phyloP scores from a whole-genome alignment of 2,888 invertebrate species.

The Drosophila mulleri region DNA sequence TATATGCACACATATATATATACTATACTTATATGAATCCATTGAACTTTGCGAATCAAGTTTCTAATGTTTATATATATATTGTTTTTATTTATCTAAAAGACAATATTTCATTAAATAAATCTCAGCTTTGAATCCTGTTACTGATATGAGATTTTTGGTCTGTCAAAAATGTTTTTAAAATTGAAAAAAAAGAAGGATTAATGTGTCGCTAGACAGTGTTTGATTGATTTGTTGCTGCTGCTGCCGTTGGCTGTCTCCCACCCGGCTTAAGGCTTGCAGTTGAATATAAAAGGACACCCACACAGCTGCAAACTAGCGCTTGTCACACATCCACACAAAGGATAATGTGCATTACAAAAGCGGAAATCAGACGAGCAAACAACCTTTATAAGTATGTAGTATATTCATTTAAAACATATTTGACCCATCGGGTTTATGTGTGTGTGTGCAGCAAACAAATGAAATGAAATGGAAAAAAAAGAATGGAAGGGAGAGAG shows the following conservation, averaged over 20 bases:
- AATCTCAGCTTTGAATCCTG: not conserved
- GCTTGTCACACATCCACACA: constrained; percentile 46
- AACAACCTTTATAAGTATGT: constrained; percentile 55
- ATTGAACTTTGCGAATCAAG: too few species aligned
- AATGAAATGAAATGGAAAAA: constrained; percentile 12
- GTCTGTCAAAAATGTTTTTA: constrained; percentile 28
- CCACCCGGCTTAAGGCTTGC: constrained; percentile 39
- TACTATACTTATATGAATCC: too few species aligned
- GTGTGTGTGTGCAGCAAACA: not conserved
- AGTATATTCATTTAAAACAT: constrained; percentile 60
- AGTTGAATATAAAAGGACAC: constrained; percentile 39
- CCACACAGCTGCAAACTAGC: constrained; percentile 27
- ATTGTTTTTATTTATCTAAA: too few species aligned
- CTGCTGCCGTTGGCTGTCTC: constrained; percentile 11
- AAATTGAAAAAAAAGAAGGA: constrained; percentile 6
- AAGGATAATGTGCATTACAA: constrained; percentile 66
- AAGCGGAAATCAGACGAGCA: constrained; percentile 72
- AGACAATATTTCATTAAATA: not conserved
- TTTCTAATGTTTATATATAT: too few species aligned
- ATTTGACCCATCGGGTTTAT: constrained; percentile 26
- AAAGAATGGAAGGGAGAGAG: constrained; percentile 20
- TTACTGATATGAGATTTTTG: not conserved
- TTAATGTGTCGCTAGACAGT: constrained; percentile 25
- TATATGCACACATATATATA: too few species aligned
- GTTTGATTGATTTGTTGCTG: constrained; percentile 57